These are phyloP conservation scores for Momotus momota DNA, from an alignment of 2,797 vertebrate genomes.

Conservation along the genomic window DNA sequence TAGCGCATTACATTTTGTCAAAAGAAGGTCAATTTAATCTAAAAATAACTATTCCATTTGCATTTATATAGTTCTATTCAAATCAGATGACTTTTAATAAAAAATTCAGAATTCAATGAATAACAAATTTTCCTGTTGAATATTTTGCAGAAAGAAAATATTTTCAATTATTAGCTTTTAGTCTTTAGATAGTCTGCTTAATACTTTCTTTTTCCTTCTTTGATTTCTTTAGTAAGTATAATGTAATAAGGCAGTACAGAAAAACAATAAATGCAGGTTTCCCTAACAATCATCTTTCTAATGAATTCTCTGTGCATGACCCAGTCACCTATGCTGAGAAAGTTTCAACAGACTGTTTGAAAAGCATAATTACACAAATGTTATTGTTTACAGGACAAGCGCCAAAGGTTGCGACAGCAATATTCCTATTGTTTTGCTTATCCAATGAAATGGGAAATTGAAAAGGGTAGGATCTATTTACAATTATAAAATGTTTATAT, in stretches of 20 bases:
- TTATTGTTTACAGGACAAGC: background rate
- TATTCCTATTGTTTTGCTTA: background rate
- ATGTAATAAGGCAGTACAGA: background rate
- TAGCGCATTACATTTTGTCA: background rate
- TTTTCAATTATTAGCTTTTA: background rate
- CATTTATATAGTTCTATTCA: slow-evolving; percentile 17
- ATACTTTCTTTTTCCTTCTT: background rate
- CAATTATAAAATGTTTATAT: background rate
- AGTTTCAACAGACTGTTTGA: background rate
- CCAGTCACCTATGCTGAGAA: background rate
- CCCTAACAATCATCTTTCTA: background rate
- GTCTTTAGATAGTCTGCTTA: background rate
- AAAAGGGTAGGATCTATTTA: background rate
- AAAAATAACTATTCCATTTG: slow-evolving; percentile 30
- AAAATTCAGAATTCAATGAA: slow-evolving; percentile 25
- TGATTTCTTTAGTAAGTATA: background rate
- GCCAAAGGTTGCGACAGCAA: background rate
- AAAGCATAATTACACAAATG: background rate
- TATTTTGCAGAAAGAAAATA: background rate
- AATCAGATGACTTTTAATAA: background rate
- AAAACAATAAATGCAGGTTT: background rate
- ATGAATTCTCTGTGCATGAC: background rate
- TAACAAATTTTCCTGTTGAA: background rate
- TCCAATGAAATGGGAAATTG: background rate
- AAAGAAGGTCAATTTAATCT: background rate